Evolutionary conservation across 2,113 vertebrate genomes (phyloP).

Genomic region (Mugil cephalus): DNA sequence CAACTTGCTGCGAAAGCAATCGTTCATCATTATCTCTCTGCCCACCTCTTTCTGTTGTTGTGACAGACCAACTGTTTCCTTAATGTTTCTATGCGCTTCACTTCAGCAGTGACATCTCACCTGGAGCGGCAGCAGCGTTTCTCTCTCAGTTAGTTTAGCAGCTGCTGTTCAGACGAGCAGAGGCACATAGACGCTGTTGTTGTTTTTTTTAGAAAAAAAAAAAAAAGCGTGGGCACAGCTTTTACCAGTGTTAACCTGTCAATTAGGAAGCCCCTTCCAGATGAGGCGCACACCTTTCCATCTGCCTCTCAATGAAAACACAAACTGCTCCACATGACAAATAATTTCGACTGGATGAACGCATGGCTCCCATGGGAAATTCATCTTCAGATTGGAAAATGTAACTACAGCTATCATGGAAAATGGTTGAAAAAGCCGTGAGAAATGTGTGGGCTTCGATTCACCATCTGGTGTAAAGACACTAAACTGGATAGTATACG

Average conservation of each 20-base stretch:
- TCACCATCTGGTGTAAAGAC: constrained; percentile 32
- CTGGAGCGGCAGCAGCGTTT: too few species aligned
- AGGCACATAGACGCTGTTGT: too few species aligned
- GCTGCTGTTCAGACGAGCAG: too few species aligned
- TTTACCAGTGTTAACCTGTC: not conserved
- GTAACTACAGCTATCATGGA: not conserved
- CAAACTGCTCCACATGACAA: constrained; percentile 6
- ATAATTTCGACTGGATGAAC: constrained; percentile 29
- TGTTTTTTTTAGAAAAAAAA: too few species aligned
- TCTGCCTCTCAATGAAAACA: not conserved
- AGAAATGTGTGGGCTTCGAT: not conserved
- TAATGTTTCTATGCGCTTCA: too few species aligned
- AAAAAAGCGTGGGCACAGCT: too few species aligned
- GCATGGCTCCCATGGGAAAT: constrained; percentile 47
- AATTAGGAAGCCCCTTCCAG: not conserved
- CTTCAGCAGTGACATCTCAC: too few species aligned
- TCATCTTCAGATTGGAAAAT: constrained; percentile 38
- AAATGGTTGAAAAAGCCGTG: constrained; percentile 1
- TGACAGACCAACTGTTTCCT: too few species aligned
- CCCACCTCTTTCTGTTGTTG: too few species aligned
- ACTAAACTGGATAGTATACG: constrained; percentile 1
- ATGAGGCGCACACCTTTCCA: not conserved
- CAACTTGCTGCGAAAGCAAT: too few species aligned
- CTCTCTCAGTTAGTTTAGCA: too few species aligned
- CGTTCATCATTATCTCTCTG: too few species aligned